Percentiles rank a stretch among this genome's conserved stretches.
These are phyloP conservation scores for Hippoglossus hippoglossus DNA, from an alignment of 2,797 vertebrate species.

Conservation along the genomic window DNA sequence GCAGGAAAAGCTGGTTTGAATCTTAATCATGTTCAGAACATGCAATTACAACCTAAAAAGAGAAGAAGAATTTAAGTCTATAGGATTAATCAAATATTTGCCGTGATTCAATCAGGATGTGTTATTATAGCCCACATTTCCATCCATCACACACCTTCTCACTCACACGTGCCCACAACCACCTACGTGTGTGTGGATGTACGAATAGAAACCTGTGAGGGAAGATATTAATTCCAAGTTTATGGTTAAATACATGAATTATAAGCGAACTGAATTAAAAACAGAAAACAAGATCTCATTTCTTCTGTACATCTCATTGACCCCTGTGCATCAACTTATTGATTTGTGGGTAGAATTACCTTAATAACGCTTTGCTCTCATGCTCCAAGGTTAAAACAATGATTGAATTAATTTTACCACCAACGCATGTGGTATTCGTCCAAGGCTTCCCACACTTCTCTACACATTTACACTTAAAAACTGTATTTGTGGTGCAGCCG, in stretches of 20 bases:
- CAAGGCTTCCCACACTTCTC: not conserved
- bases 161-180: not conserved
- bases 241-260: slow-evolving; percentile 1
- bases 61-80: too few relatives aligned
- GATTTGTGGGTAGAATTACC: slow-evolving; percentile 7
- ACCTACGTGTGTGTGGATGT: not conserved
- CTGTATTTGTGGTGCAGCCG: not conserved
- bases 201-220: not conserved
- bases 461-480: not conserved
- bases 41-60: not conserved
- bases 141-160: not conserved
- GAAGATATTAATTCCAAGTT: not conserved
- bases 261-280: slow-evolving; percentile 1
- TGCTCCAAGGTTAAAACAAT: slow-evolving; percentile 4
- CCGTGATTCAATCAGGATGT: not conserved
- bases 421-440: not conserved
- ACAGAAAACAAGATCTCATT: not conserved
- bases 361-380: slow-evolving; percentile 5
- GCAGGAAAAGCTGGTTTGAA: not conserved
- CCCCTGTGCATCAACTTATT: not conserved
- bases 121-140: not conserved
- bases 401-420: not conserved
- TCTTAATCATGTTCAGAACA: not conserved
- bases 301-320: slow-evolving; percentile 6
- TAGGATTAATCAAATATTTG: not conserved